These are phyloP conservation scores for Ailurus styani DNA, from an alignment of 2,113 vertebrate species.

Conservation along the genomic window DNA sequence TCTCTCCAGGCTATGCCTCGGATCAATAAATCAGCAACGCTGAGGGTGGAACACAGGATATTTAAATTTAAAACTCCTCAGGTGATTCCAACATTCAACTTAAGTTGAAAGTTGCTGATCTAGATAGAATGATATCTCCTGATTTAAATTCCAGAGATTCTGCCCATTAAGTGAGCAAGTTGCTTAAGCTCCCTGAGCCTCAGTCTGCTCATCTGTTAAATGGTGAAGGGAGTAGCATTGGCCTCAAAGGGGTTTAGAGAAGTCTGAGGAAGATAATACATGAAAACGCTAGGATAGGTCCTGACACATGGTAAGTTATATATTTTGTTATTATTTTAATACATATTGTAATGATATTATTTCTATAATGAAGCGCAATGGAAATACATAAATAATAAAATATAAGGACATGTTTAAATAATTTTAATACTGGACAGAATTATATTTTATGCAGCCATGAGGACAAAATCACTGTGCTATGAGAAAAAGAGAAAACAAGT, in stretches of 20 bases:
- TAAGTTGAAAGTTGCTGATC: neutral
- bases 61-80: neutral
- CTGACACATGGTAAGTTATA: neutral
- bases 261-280: neutral
- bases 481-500: neutral
- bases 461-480: neutral
- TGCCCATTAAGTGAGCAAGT: neutral
- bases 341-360: neutral
- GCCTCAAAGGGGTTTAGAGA: neutral
- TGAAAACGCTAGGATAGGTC: neutral
- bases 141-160: neutral
- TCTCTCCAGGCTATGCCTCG: accelerated
- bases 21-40: neutral
- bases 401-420: neutral
- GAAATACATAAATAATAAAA: neutral
- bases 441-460: neutral
- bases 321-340: neutral
- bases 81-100: neutral
- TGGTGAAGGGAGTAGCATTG: neutral
- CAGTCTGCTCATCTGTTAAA: neutral
- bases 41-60: neutral
- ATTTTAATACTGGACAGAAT: neutral
- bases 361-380: neutral
- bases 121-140: neutral
- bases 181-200: neutral